These are phyloP conservation scores for Spodoptera exigua DNA, from an alignment of 2,888 invertebrate genomes.

Conservation along the genomic window DNA sequence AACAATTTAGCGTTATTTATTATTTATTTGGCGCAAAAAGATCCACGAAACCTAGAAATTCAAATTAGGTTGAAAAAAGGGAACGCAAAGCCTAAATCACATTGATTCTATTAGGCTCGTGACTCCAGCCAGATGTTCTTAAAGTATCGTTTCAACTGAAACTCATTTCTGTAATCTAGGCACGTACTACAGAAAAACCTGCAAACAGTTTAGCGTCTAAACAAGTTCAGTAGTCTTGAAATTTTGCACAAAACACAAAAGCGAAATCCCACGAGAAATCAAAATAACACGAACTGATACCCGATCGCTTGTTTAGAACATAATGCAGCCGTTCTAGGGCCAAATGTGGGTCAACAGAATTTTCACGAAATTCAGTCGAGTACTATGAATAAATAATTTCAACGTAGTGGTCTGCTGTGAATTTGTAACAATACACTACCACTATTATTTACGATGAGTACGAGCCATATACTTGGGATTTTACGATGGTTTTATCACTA, in stretches of 20 bases:
- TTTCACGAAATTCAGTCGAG: slow-evolving; percentile 27
- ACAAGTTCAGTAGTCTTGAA: slow-evolving; percentile 5
- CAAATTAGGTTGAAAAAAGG: too few species aligned
- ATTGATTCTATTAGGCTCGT: too few species aligned
- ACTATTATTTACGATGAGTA: slow-evolving; percentile 41
- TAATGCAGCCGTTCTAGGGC: slow-evolving; percentile 7
- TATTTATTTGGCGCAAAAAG: neutral
- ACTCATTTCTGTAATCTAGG: slow-evolving; percentile 3
- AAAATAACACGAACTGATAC: slow-evolving; percentile 32
- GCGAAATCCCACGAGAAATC: slow-evolving; percentile 31
- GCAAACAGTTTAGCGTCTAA: slow-evolving; percentile 9
- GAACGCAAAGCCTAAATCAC: too few species aligned
- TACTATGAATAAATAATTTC: slow-evolving; percentile 39
- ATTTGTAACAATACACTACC: slow-evolving; percentile 35
- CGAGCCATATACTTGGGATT: slow-evolving; percentile 11
- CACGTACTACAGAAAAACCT: slow-evolving; percentile 16
- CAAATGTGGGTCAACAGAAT: slow-evolving; percentile 37
- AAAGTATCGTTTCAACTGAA: too few species aligned
- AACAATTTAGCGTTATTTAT: too few species aligned
- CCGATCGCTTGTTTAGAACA: slow-evolving; percentile 20
- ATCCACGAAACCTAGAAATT: too few species aligned
- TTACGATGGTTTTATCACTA: slow-evolving; percentile 1
- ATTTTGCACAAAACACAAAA: slow-evolving; percentile 5
- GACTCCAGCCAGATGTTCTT: too few species aligned
- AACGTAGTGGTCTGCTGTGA: slow-evolving; percentile 13